Evolutionary conservation across 2,888 invertebrate species (phyloP).

Genomic region (Theretra japonica): DNA sequence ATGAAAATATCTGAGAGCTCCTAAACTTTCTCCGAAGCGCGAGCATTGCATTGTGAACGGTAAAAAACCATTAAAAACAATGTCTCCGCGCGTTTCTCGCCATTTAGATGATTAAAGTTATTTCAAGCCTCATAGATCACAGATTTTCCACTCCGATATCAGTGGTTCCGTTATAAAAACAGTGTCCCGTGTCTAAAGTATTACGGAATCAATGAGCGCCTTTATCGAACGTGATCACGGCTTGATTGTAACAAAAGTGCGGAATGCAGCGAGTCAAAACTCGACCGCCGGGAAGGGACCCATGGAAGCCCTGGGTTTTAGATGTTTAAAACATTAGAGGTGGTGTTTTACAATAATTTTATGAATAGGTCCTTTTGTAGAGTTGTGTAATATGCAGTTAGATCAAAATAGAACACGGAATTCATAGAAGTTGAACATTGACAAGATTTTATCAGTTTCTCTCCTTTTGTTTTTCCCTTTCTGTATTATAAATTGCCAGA

Average conservation of each 20-base stretch:
- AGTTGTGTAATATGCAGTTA: too few species aligned
- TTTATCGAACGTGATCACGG: constrained; percentile 59
- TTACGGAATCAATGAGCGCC: constrained; percentile 53
- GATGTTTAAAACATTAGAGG: background rate
- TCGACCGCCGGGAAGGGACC: constrained; percentile 56
- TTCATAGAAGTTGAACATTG: too few species aligned
- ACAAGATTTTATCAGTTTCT: too few species aligned
- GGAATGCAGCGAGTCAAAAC: constrained; percentile 65
- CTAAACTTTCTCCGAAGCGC: constrained; percentile 1
- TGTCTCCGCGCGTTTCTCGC: constrained; percentile 13
- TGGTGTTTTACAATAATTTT: too few species aligned
- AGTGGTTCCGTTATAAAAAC: constrained; percentile 48
- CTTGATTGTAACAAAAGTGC: constrained; percentile 61
- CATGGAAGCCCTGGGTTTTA: background rate
- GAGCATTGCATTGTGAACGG: constrained; percentile 1
- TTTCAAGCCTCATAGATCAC: constrained; percentile 53
- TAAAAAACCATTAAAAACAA: constrained; percentile 18
- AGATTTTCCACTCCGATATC: constrained; percentile 33
- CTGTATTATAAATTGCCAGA: too few species aligned
- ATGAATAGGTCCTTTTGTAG: too few species aligned
- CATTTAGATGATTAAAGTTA: constrained; percentile 36
- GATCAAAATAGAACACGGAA: too few species aligned
- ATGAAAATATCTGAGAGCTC: background rate
- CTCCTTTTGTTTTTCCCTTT: too few species aligned
- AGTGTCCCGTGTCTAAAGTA: constrained; percentile 55